These are phyloP conservation scores for Gymnodraco acuticeps DNA, from an alignment of 2,797 vertebrate genomes.

Conservation along the genomic window DNA sequence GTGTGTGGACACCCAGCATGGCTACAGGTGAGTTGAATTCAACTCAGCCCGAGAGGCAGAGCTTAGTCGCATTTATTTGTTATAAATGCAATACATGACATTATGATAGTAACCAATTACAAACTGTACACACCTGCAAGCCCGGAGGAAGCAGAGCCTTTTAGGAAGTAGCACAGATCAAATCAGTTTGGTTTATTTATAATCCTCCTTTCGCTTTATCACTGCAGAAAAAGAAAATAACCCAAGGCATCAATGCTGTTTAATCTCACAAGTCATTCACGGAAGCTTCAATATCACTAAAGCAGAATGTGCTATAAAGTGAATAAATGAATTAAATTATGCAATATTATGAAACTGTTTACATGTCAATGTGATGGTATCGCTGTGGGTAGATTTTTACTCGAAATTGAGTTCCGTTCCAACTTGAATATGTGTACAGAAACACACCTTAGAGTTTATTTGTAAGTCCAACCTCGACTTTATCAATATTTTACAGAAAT, in stretches of 20 bases:
- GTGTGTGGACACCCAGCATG: slow-evolving; percentile 87
- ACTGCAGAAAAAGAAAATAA: background rate
- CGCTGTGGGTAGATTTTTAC: background rate
- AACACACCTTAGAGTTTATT: background rate
- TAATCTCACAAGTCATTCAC: background rate
- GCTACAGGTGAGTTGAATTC: slow-evolving; percentile 87
- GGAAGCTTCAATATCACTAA: background rate
- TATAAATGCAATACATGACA: background rate
- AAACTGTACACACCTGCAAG: background rate
- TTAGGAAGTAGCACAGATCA: background rate
- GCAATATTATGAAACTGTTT: slow-evolving; percentile 54
- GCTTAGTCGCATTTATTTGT: background rate
- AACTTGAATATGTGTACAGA: background rate
- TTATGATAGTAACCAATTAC: background rate
- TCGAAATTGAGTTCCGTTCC: background rate
- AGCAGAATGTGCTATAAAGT: background rate
- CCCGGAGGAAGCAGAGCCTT: background rate
- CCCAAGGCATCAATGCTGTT: background rate
- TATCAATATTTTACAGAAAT: background rate
- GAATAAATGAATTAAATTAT: slow-evolving; percentile 44
- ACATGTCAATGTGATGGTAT: background rate
- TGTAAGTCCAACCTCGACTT: background rate
- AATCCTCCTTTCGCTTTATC: slow-evolving; percentile 4
- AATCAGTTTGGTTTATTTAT: background rate
- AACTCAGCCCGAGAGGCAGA: background rate